phyloP scores from a whole-genome alignment of 2,113 vertebrate species.

The Saccopteryx bilineata region DNA sequence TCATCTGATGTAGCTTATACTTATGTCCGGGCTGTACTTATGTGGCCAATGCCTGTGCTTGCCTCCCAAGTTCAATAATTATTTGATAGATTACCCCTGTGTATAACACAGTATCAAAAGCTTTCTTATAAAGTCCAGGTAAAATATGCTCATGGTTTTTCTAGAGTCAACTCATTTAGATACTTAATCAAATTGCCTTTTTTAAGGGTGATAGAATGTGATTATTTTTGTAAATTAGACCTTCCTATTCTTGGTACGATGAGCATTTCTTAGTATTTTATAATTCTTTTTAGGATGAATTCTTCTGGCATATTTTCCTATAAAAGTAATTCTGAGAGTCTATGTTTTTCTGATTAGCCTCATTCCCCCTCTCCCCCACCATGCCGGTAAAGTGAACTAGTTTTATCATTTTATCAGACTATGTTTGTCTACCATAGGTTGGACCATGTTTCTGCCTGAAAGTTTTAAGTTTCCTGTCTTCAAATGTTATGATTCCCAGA shows the following conservation, averaged over 20 bases:
- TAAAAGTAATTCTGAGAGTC: neutral
- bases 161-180: constrained; percentile 67
- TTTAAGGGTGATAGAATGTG: constrained; percentile 65
- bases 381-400: neutral
- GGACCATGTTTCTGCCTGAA: neutral
- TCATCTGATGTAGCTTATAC: constrained; percentile 18
- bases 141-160: constrained; percentile 79
- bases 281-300: neutral
- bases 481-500: constrained; percentile 16
- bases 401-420: neutral
- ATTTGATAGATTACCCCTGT: constrained; percentile 72
- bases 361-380: rapidly evolving
- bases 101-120: constrained; percentile 68
- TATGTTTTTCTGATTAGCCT: neutral
- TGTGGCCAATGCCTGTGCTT: constrained; percentile 43
- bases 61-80: constrained; percentile 74
- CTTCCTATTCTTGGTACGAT: constrained; percentile 67
- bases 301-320: constrained; percentile 23
- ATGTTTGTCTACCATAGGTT: neutral
- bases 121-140: constrained; percentile 77
- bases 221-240: constrained; percentile 63
- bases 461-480: constrained; percentile 49
- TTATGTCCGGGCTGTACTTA: neutral
- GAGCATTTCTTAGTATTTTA: constrained; percentile 22
- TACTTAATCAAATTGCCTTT: constrained; percentile 76